These are phyloP conservation scores for Pandemis heparana DNA, from an alignment of 2,888 invertebrate genomes.

Conservation along the genomic window DNA sequence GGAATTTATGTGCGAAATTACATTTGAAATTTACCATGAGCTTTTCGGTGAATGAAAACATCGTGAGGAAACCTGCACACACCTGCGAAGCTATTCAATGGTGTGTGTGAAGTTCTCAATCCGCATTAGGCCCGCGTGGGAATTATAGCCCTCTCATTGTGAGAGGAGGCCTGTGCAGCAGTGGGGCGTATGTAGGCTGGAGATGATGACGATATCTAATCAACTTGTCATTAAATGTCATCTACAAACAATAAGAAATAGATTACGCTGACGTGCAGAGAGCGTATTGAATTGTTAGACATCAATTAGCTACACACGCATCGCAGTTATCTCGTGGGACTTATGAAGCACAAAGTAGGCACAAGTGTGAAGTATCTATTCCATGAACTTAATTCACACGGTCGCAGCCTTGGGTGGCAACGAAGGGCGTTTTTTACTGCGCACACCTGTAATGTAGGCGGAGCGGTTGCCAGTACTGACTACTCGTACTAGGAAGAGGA, in stretches of 20 bases:
- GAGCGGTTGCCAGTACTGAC: slow-evolving; percentile 32
- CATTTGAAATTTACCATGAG: too few species aligned
- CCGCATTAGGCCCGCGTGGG: too few species aligned
- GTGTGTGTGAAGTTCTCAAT: too few species aligned
- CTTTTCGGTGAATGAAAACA: too few species aligned
- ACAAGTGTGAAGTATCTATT: slow-evolving; percentile 33
- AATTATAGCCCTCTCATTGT: too few species aligned
- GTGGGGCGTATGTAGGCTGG: too few species aligned
- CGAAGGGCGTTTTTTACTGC: slow-evolving; percentile 62
- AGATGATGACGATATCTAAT: too few species aligned
- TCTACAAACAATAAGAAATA: slow-evolving; percentile 19
- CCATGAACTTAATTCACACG: slow-evolving; percentile 43
- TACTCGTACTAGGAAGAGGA: slow-evolving; percentile 63
- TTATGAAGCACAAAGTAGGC: slow-evolving; percentile 33
- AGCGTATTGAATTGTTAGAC: slow-evolving; percentile 38
- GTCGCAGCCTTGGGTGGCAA: slow-evolving; percentile 42
- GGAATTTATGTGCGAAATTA: too few species aligned
- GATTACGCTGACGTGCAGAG: slow-evolving; percentile 11
- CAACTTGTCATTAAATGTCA: slow-evolving; percentile 10
- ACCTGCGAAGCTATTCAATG: too few species aligned
- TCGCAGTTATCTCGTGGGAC: slow-evolving; percentile 38
- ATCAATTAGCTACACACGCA: slow-evolving; percentile 31
- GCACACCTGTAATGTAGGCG: slow-evolving; percentile 43
- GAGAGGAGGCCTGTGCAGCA: too few species aligned
- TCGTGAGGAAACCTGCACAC: too few species aligned